phyloP scores from a whole-genome alignment of 2,797 vertebrate species.

The Cottoperca gobio region DNA sequence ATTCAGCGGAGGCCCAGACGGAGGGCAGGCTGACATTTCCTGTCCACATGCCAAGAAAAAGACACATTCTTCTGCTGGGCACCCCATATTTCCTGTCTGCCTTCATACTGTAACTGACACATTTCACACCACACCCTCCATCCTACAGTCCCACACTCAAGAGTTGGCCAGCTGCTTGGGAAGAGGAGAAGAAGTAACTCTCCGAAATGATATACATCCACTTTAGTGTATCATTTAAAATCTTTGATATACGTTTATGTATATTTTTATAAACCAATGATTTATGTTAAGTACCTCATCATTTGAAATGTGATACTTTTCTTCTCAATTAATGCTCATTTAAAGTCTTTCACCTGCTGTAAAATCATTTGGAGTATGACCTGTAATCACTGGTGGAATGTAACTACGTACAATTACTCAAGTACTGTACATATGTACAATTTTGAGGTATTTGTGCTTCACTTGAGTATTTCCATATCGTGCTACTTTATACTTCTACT shows the following conservation, averaged over 20 bases:
- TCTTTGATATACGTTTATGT: neutral
- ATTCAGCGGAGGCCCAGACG: slow-evolving; percentile 42
- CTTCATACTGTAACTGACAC: slow-evolving; percentile 21
- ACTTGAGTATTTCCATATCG: no score
- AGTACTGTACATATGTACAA: no score
- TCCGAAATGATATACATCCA: neutral
- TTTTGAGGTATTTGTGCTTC: no score
- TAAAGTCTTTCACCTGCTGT: neutral
- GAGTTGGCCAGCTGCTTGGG: neutral
- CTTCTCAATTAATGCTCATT: neutral
- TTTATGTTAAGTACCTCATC: neutral
- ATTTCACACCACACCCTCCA: slow-evolving; percentile 9
- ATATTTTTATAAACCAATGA: neutral
- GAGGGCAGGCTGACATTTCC: slow-evolving; percentile 56
- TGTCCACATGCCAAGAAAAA: slow-evolving; percentile 59
- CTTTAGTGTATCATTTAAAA: neutral
- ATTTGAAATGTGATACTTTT: neutral
- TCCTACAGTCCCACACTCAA: neutral
- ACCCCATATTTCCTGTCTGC: slow-evolving; percentile 59
- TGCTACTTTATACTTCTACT: no score
- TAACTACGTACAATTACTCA: no score
- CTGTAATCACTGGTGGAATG: no score
- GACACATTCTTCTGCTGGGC: slow-evolving; percentile 43
- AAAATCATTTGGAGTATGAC: neutral
- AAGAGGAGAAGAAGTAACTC: neutral